phyloP scores from a whole-genome alignment of 1,140 invertebrate genomes.

The Drosophila pruinosa region DNA sequence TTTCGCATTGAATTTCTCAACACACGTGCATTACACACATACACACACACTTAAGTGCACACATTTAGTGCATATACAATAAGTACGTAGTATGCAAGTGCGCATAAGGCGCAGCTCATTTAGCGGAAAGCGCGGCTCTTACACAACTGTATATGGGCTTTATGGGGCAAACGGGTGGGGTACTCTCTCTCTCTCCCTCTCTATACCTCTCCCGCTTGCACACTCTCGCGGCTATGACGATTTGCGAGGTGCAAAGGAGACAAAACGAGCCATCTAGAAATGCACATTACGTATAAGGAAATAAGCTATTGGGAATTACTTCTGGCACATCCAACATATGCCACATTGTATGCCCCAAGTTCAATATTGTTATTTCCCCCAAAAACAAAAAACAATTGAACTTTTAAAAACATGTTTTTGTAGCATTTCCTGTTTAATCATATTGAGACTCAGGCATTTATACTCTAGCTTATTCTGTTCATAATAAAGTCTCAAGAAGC shows the following conservation, averaged over 20 bases:
- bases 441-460: too few relatives aligned
- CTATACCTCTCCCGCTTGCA: not conserved
- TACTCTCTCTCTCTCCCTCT: not conserved
- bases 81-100: constrained; percentile 32
- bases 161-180: not conserved
- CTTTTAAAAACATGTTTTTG: too few relatives aligned
- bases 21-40: not conserved
- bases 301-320: constrained; percentile 3
- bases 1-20: constrained; percentile 59
- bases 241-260: not conserved
- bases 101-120: constrained; percentile 70
- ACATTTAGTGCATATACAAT: not conserved
- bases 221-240: not conserved
- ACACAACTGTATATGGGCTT: constrained; percentile 37
- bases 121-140: constrained; percentile 67
- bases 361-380: not conserved
- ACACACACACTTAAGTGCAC: not conserved
- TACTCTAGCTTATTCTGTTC: not conserved
- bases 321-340: not conserved
- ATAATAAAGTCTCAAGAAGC: not conserved
- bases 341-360: not conserved
- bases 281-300: constrained; percentile 26
- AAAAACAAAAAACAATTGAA: too few relatives aligned
- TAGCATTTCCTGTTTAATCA: too few relatives aligned
- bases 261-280: constrained; percentile 5